These are phyloP conservation scores for Pteromalus puparum DNA, from an alignment of 1,140 invertebrate genomes.

Conservation along the genomic window DNA sequence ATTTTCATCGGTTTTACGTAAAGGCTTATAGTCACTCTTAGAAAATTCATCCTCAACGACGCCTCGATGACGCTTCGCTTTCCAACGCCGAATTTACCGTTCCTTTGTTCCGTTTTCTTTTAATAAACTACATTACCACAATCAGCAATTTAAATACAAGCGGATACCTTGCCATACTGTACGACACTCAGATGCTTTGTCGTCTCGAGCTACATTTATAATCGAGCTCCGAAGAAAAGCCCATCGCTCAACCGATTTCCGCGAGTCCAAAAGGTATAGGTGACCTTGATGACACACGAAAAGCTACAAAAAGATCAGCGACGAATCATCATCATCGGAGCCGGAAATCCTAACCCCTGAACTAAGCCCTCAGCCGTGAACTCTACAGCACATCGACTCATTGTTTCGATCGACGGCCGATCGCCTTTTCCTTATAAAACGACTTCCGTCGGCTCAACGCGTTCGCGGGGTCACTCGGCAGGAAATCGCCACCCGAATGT, in stretches of 20 bases:
- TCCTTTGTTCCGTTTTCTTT: background rate
- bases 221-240: no score
- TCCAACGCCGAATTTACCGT: background rate
- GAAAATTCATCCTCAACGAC: no score
- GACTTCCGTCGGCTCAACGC: slow-evolving; percentile 53
- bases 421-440: slow-evolving; percentile 53
- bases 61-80: no score
- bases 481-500: slow-evolving; percentile 56
- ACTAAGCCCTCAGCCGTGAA: slow-evolving; percentile 55
- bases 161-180: no score
- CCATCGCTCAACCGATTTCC: no score
- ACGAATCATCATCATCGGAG: background rate
- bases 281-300: slow-evolving; percentile 28
- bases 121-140: background rate
- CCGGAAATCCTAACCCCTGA: slow-evolving; percentile 58
- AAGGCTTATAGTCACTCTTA: no score
- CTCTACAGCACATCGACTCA: slow-evolving; percentile 12
- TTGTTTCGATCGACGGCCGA: slow-evolving; percentile 14
- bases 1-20: no score
- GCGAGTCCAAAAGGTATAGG: background rate
- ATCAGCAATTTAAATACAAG: background rate
- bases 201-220: no score
- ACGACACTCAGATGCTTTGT: no score
- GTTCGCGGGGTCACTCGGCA: slow-evolving; percentile 55
- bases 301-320: background rate